Conservation (phyloP, 1,140 invertebrate genomes). For the Cephus cinctus region DNA sequence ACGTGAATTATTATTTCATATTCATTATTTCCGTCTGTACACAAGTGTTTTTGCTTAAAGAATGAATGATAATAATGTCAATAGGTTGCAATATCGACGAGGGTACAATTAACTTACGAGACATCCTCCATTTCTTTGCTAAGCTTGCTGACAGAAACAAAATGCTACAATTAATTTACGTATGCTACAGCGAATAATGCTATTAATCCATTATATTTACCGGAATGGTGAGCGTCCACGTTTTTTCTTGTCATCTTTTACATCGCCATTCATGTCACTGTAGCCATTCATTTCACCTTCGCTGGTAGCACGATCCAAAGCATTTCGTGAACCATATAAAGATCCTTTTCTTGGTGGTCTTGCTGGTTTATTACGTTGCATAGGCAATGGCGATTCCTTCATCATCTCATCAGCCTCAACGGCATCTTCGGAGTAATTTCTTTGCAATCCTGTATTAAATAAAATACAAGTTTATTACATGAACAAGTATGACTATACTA, state of each 20-base stretch:
- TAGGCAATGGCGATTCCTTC: conserved; percentile 52
- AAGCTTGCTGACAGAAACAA: conserved; percentile 43
- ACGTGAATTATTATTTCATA: no score
- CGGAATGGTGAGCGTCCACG: conserved; percentile 87
- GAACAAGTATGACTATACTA: no score
- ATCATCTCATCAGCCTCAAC: conserved; percentile 71
- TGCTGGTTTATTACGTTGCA: conserved; percentile 62
- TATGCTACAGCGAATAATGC: conserved; percentile 8
- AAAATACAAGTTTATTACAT: conserved; percentile 1
- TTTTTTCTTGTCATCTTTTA: conserved; percentile 79
- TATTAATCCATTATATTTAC: conserved; percentile 52
- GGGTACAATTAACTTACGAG: conserved; percentile 38
- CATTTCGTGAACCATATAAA: conserved; percentile 46
- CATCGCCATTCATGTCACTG: conserved; percentile 57
- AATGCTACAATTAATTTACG: conserved; percentile 23
- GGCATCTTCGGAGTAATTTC: conserved; percentile 81
- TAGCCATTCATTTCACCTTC: conserved; percentile 72
- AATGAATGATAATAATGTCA: neutral
- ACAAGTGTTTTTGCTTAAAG: no score
- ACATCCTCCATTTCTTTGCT: conserved; percentile 47
- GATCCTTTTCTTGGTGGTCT: conserved; percentile 76
- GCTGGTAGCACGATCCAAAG: conserved; percentile 71
- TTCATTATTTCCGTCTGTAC: no score
- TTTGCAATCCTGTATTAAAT: conserved; percentile 67
- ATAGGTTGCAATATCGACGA: conserved; percentile 10